These are phyloP conservation scores for Melanotaenia parkinsoni DNA, from an alignment of 2,797 vertebrate genomes.

Conservation along the genomic window DNA sequence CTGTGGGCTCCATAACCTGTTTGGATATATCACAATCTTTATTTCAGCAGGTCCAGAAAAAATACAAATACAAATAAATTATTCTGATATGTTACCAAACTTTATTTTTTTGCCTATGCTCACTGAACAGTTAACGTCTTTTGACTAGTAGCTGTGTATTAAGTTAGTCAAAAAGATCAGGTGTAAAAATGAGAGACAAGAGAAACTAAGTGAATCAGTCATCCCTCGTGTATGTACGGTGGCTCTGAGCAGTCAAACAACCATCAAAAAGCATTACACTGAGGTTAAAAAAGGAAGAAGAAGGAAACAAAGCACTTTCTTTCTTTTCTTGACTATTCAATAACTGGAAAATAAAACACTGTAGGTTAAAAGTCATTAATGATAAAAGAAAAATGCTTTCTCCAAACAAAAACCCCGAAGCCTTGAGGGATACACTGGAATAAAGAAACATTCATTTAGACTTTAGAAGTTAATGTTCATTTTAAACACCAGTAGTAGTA, in stretches of 20 bases:
- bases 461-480: slow-evolving; percentile 33
- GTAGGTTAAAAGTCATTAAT: background rate
- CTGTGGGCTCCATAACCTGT: too few species aligned
- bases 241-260: too few species aligned
- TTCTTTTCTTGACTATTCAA: background rate
- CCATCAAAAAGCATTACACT: background rate
- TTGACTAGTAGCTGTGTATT: background rate
- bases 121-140: background rate
- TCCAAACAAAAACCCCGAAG: background rate
- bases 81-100: background rate
- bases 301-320: too few species aligned
- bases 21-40: too few species aligned
- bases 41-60: too few species aligned
- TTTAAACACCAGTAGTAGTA: slow-evolving; percentile 38
- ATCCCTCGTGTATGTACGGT: too few species aligned
- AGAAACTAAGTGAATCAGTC: background rate
- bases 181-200: too few species aligned
- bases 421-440: slow-evolving; percentile 29
- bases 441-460: slow-evolving; percentile 41
- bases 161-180: too few species aligned
- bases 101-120: background rate
- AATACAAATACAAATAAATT: background rate
- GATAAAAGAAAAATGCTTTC: background rate
- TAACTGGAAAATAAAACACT: background rate
- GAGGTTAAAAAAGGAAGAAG: background rate